Evolutionary conservation across 2,113 vertebrate species (phyloP), one percentile per base, ranked within the genome.

Genomic region (Vulpes lagopus): DNA sequence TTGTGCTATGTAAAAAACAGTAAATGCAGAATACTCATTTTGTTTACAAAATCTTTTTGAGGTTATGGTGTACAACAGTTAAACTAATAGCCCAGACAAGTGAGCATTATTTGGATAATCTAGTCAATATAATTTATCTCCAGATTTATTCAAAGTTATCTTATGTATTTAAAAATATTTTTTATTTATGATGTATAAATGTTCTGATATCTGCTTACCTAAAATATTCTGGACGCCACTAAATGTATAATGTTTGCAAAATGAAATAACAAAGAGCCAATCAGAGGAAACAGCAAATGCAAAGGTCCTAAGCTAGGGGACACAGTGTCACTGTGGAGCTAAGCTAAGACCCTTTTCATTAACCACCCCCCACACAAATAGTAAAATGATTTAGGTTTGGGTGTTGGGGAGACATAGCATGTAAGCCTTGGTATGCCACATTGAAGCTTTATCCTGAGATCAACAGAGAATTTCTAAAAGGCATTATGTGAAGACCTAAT

Each of bases 1-100:
- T 80, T 74, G 59, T 80, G 30, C 16, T 84, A 84, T 80, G 30
- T 79, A 89, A 93, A 74, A 88, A 94, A n/a, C 25, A 67, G 30
- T 57, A 73, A 67, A 67, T 91, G 9, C 2, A 67, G 4, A 96
- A 62, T 22, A 81, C 6, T 12, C 20, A 71, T 86, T 94, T 89
- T 95, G 23, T 76, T 51, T 90, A 55, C 80, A 12, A 67, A 87
- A 74, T 51, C 3, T 71, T 15, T 82, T 78, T 76, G 32, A 81
- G 25, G 64, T 57, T 30, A 85, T 89, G 11, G 16, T 81, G 3
- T 76, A 27, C n/a, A 35, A 69, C 67, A 83, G 27, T 80, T 90
- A 84, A 80, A 87, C 22, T 88, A 94, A 74, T 11, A 74, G 3
- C 67, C 55, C 12, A 60, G 25, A 87, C 7, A 90, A 65, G 20